These are phyloP conservation scores for Falcunculus frontatus DNA, from an alignment of 2,113 vertebrate species.

Conservation along the genomic window DNA sequence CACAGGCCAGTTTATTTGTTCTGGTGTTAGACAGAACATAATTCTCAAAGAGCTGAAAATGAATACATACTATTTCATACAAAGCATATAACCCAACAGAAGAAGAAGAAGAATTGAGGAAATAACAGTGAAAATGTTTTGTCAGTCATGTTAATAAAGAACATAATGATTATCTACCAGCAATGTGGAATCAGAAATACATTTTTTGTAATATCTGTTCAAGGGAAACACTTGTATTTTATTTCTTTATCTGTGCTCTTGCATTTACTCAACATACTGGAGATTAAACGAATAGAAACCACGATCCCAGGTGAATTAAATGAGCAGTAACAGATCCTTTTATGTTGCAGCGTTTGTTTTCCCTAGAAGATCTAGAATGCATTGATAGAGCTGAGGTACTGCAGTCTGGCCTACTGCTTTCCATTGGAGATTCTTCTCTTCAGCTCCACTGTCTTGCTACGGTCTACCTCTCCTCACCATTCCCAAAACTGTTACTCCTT, in stretches of 20 bases:
- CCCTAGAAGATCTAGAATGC: neutral
- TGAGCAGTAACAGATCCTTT: neutral
- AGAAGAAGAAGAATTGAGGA: neutral
- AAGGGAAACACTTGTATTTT: neutral
- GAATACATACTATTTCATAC: neutral
- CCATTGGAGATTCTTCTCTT: neutral
- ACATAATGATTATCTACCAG: neutral
- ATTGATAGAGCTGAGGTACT: neutral
- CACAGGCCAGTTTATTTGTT: neutral
- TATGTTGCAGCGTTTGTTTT: neutral
- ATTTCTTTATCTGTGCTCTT: neutral
- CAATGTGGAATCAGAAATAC: neutral
- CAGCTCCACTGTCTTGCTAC: neutral
- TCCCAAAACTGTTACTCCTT: neutral
- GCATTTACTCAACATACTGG: neutral
- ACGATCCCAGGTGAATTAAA: neutral
- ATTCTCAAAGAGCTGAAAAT: neutral
- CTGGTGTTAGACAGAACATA: neutral
- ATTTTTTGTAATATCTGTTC: neutral
- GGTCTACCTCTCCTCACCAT: neutral
- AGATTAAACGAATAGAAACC: neutral
- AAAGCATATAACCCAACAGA: neutral
- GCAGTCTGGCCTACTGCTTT: neutral
- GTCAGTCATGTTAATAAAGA: neutral
- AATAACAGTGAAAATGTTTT: neutral